phyloP scores from a whole-genome alignment of 2,797 vertebrate genomes.

The Pseudocheirus occidentalis region DNA sequence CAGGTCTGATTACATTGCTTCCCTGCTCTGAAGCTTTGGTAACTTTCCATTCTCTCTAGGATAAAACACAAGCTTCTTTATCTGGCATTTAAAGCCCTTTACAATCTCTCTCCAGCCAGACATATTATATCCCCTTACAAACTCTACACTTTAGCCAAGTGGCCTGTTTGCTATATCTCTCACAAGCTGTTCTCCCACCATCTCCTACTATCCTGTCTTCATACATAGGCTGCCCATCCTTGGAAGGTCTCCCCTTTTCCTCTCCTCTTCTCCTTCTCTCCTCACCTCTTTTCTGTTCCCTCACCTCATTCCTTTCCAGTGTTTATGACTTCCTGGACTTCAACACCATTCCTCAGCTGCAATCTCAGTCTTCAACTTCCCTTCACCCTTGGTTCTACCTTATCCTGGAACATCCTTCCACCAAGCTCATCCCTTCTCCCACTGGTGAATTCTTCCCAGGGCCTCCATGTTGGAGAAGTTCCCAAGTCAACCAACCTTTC shows the following conservation, averaged over 20 bases:
- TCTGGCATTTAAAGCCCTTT: background rate
- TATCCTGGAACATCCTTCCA: background rate
- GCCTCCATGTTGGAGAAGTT: background rate
- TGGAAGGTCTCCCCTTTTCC: background rate
- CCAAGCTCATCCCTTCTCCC: background rate
- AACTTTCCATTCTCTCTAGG: background rate
- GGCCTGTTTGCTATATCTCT: background rate
- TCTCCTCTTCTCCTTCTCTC: background rate
- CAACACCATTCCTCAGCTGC: background rate
- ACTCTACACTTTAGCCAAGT: background rate
- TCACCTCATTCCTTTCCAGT: background rate
- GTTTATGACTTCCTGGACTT: background rate
- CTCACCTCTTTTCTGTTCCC: background rate
- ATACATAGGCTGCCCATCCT: background rate
- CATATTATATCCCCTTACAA: background rate
- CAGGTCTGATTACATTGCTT: background rate
- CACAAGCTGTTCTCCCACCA: background rate
- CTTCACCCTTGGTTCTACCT: background rate
- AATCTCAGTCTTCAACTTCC: background rate
- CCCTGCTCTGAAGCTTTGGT: background rate
- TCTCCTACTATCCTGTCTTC: background rate
- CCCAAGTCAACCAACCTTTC: background rate
- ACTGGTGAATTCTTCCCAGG: background rate
- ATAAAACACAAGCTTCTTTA: background rate
- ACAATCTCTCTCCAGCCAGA: background rate